A percentile compares a stretch with the other conserved stretches of the same genome.
phyloP scores from a whole-genome alignment of 2,113 vertebrate genomes.

The Nothocercus julius region DNA sequence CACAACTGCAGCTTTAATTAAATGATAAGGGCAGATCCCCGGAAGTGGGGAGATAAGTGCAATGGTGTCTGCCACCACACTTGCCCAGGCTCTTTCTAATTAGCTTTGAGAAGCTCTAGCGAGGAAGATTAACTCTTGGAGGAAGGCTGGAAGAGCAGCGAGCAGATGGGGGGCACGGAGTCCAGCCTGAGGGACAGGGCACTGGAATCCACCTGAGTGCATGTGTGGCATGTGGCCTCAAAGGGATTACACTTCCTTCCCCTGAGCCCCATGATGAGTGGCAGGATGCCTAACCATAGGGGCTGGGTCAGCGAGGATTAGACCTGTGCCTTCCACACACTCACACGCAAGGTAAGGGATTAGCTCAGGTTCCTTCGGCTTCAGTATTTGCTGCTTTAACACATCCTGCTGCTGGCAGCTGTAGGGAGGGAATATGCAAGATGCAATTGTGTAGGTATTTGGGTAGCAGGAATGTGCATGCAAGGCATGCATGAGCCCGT shows the following conservation, averaged over 20 bases:
- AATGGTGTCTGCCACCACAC: constrained; percentile 36
- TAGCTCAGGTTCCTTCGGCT: background rate
- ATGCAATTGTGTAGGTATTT: background rate
- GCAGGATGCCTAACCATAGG: background rate
- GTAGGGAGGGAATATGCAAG: background rate
- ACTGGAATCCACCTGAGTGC: background rate
- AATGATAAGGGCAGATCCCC: constrained; percentile 77
- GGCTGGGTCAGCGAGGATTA: background rate
- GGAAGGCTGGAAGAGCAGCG: fast-evolving
- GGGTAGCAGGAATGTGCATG: constrained; percentile 51
- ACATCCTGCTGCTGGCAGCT: background rate
- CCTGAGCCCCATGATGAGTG: fast-evolving
- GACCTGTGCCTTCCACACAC: background rate
- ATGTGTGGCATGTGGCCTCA: background rate
- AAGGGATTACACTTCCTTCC: fast-evolving
- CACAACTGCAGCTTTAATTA: constrained; percentile 70
- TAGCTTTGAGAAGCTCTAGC: constrained; percentile 34
- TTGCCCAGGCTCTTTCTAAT: constrained; percentile 56
- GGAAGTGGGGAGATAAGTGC: constrained; percentile 67
- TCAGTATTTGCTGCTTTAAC: background rate
- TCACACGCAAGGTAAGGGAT: background rate
- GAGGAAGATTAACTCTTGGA: constrained; percentile 49
- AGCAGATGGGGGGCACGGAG: background rate
- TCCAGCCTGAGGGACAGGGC: background rate
- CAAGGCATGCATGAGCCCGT: constrained; percentile 49